Conservation (phyloP, 2,888 invertebrate species). For the Drosophila mettleri region DNA sequence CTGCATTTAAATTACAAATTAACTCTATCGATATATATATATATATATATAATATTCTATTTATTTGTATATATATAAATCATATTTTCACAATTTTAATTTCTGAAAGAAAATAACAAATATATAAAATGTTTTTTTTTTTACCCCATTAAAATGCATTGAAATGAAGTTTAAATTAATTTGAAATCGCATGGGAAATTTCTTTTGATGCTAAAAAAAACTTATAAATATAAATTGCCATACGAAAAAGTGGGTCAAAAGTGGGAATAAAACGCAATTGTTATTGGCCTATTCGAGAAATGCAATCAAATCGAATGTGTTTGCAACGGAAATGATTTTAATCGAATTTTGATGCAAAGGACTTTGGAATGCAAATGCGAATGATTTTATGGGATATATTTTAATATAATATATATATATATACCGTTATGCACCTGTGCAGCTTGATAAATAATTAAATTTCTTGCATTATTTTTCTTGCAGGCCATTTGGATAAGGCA, state of each 20-base stretch:
- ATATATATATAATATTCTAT: too few species aligned
- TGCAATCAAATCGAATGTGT: constrained; percentile 2
- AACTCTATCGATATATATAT: too few species aligned
- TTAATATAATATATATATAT: neutral
- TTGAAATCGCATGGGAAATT: neutral
- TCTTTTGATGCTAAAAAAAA: neutral
- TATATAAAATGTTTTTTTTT: too few species aligned
- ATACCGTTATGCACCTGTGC: neutral
- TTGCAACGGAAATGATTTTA: constrained; percentile 6
- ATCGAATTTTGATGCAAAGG: constrained; percentile 13
- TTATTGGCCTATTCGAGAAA: constrained; percentile 10
- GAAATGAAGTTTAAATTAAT: neutral
- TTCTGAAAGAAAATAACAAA: too few species aligned
- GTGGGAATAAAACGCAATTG: neutral
- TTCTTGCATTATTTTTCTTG: constrained; percentile 12
- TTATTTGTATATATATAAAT: too few species aligned
- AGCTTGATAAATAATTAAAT: constrained; percentile 4
- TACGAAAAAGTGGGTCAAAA: too few species aligned
- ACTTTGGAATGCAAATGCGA: constrained; percentile 7
- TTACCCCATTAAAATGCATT: too few species aligned
- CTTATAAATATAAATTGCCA: constrained; percentile 4
- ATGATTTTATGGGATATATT: constrained; percentile 1
- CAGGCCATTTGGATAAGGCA: constrained; percentile 19
- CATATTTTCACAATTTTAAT: too few species aligned
- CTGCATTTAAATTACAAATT: too few species aligned